Evolutionary conservation across 2,797 vertebrate species (phyloP).

Genomic region (Emys orbicularis): DNA sequence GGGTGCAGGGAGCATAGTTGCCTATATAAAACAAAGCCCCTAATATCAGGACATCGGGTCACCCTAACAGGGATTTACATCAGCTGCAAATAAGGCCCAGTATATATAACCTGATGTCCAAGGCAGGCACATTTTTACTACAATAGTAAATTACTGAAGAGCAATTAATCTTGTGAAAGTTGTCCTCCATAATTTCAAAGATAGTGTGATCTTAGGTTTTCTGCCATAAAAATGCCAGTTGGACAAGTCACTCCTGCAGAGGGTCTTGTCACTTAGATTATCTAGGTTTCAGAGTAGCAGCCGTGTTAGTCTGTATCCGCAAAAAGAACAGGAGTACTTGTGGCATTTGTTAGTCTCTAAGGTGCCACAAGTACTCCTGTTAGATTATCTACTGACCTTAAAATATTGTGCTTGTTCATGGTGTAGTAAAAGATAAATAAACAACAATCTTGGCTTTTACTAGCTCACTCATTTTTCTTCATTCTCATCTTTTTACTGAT

Average conservation of each 20-base stretch:
- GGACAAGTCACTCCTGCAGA: slow-evolving; percentile 23
- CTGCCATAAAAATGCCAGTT: not conserved
- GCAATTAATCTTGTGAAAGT: not conserved
- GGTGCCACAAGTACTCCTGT: too few relatives aligned
- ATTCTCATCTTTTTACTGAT: not conserved
- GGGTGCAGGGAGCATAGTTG: not conserved
- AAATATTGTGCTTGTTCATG: slow-evolving; percentile 31
- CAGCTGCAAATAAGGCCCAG: not conserved
- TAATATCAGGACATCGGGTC: not conserved
- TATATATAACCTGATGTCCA: not conserved
- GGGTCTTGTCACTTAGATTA: slow-evolving; percentile 29
- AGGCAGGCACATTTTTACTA: not conserved
- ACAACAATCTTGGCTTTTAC: not conserved
- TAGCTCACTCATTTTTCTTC: slow-evolving; percentile 8
- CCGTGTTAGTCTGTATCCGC: too few relatives aligned
- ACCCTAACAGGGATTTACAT: not conserved
- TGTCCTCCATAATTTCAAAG: not conserved
- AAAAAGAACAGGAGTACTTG: too few relatives aligned
- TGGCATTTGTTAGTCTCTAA: too few relatives aligned
- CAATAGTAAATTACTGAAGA: not conserved
- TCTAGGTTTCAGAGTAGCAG: too few relatives aligned
- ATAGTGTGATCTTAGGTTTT: not conserved
- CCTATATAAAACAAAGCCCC: not conserved
- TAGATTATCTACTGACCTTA: not conserved
- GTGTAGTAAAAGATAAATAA: slow-evolving; percentile 32